Evolutionary conservation across 2,888 invertebrate genomes (phyloP), one percentile per base, ranked within the genome.

Genomic region (Chaetoderma sp.): DNA sequence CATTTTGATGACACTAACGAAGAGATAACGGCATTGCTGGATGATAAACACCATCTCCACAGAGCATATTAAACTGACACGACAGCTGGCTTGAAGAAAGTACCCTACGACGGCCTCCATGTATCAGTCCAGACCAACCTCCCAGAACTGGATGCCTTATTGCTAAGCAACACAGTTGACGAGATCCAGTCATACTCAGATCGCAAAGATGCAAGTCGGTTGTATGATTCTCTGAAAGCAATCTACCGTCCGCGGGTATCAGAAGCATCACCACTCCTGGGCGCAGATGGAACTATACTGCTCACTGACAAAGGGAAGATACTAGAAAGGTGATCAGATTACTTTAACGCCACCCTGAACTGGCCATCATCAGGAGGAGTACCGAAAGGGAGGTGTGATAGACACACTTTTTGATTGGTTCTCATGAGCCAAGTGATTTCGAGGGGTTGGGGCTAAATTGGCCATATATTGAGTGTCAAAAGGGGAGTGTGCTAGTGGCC

Each of bases 311-410:
- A 62, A 44, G 58, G 23, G 10, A 27, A 67, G 33, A 62, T 59
- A 10, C 61, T 68, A 21, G 44, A 71, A 39, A 52, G 66, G 16
- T 70, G 52, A 63, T 61, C 70, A 4, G 66, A 67, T 39, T 64
- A 71, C 59, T 69, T 69, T 25, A 39, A 65, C 8, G 68, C 66
- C 1, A 68, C 63, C 55, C 25, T 61, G 18, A 36, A 36, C 39
- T 13, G 39, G 10, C 39, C 39, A 10, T 10, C 39, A 10, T 10
- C 39, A 36, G 13, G 10, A n/a, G n/a, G n/a, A n/a, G n/a, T n/a
- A n/a, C n/a, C n/a, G n/a, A n/a, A n/a, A n/a, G n/a, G n/a, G n/a
- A n/a, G n/a, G n/a, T n/a, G n/a, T n/a, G n/a, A n/a, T n/a, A n/a
- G n/a, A n/a, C n/a, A n/a, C n/a, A n/a, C n/a, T n/a, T n/a, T n/a